phyloP scores from a whole-genome alignment of 2,113 vertebrate species.

The Gallinago undulata region DNA sequence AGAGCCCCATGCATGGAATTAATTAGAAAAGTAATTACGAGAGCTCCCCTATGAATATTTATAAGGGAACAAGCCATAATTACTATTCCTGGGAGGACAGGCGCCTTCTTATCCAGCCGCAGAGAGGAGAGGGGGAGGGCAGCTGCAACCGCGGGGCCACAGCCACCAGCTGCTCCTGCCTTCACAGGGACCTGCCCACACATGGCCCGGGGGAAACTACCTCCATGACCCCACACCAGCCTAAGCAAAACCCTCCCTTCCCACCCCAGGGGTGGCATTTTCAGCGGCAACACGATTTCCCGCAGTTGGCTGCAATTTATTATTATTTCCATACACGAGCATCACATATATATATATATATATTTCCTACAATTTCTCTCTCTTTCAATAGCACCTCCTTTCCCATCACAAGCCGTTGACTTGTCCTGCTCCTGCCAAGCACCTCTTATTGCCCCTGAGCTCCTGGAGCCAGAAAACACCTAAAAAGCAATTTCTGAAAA shows the following conservation, averaged over 20 bases:
- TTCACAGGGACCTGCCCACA: not conserved
- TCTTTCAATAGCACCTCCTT: not conserved
- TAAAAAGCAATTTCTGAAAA: not conserved
- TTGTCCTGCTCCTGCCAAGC: not conserved
- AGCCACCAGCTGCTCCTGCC: not conserved
- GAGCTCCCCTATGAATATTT: constrained; percentile 52
- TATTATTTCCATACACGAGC: not conserved
- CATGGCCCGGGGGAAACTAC: not conserved
- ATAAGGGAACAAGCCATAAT: constrained; percentile 14
- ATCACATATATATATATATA: not conserved
- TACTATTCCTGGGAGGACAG: constrained; percentile 10
- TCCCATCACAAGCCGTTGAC: not conserved
- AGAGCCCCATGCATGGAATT: constrained; percentile 19
- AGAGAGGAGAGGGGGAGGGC: not conserved
- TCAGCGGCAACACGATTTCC: not conserved
- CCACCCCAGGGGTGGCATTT: not conserved
- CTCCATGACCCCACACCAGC: not conserved
- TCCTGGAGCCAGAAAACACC: not conserved
- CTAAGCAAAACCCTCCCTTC: not conserved
- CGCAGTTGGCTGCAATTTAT: not conserved
- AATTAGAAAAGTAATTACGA: constrained; percentile 56
- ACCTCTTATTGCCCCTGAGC: not conserved
- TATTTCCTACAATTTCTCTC: not conserved
- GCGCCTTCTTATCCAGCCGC: not conserved
- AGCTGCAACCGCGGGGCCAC: not conserved